A percentile compares a stretch with the other conserved stretches of the same genome.
Conservation (phyloP, 2,797 vertebrate genomes). For the Danio jaintianensis region DNA sequence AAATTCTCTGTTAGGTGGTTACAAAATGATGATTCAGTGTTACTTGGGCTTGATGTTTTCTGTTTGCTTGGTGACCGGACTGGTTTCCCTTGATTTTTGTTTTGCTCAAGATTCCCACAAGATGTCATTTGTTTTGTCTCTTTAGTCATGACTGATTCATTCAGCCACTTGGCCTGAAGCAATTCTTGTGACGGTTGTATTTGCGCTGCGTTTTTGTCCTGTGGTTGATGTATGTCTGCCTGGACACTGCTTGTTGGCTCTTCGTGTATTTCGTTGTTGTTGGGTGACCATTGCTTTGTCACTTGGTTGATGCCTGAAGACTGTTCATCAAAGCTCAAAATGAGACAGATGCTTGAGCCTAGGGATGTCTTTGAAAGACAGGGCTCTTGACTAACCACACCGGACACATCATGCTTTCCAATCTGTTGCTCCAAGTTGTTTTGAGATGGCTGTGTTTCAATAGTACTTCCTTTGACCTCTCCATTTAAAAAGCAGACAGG, state of each 20-base stretch:
- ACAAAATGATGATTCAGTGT: neutral
- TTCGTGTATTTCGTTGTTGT: slow-evolving; percentile 1
- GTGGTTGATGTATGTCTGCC: neutral
- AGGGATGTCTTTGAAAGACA: slow-evolving; percentile 51
- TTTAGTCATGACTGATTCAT: slow-evolving; percentile 2
- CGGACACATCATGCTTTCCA: slow-evolving; percentile 10
- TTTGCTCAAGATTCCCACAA: slow-evolving; percentile 13
- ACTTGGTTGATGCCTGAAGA: slow-evolving; percentile 64
- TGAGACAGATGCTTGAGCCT: slow-evolving; percentile 74
- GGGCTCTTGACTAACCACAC: slow-evolving; percentile 31
- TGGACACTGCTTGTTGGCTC: slow-evolving; percentile 14
- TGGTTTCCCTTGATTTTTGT: neutral
- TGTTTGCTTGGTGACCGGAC: slow-evolving; percentile 4
- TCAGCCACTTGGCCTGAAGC: neutral
- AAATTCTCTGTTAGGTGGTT: neutral
- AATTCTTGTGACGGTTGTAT: slow-evolving; percentile 20
- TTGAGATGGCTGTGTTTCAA: slow-evolving; percentile 18
- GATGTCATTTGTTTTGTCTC: slow-evolving; percentile 1
- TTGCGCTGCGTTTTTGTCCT: slow-evolving; percentile 44
- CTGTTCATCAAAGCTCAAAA: slow-evolving; percentile 74
- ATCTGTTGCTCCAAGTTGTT: neutral
- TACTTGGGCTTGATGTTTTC: neutral
- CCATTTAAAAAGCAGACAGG: slow-evolving; percentile 6
- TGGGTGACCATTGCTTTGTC: slow-evolving; percentile 32
- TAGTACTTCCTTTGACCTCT: neutral